These are phyloP conservation scores for Cyclina sinensis DNA, from an alignment of 1,140 invertebrate species.

Conservation along the genomic window DNA sequence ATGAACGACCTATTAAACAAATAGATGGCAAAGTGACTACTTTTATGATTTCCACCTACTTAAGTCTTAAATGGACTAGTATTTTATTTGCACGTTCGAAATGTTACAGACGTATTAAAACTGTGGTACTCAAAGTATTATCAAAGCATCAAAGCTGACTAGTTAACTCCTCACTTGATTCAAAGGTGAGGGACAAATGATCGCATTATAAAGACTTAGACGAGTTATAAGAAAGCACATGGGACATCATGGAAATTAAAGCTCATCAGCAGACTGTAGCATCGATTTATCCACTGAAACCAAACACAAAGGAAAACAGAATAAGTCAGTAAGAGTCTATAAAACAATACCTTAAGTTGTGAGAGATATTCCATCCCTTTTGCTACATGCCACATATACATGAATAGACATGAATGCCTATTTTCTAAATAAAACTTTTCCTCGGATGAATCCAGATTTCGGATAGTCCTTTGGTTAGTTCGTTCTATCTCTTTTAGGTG, in stretches of 20 bases:
- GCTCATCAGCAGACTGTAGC: neutral
- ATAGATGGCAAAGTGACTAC: too few relatives aligned
- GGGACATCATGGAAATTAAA: neutral
- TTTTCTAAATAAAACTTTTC: neutral
- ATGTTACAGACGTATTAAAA: too few relatives aligned
- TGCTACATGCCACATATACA: slow-evolving; percentile 31
- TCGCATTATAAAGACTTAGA: too few relatives aligned
- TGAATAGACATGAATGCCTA: neutral
- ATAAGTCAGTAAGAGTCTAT: too few relatives aligned
- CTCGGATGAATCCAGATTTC: slow-evolving; percentile 13
- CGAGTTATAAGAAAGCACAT: too few relatives aligned
- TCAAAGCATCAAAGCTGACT: too few relatives aligned
- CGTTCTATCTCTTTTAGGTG: neutral
- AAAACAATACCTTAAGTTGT: neutral
- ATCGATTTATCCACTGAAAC: neutral
- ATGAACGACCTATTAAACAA: slow-evolving; percentile 94
- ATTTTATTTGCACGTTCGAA: too few relatives aligned
- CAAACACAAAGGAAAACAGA: neutral
- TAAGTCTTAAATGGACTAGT: too few relatives aligned
- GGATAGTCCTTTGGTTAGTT: neutral
- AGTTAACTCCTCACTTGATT: too few relatives aligned
- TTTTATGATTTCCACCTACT: too few relatives aligned
- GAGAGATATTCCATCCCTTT: slow-evolving; percentile 30
- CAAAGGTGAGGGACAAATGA: too few relatives aligned
- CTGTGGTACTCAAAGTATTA: too few relatives aligned